Evolutionary conservation across 2,888 invertebrate genomes (phyloP).

Genomic region (Agrochola circellaris): DNA sequence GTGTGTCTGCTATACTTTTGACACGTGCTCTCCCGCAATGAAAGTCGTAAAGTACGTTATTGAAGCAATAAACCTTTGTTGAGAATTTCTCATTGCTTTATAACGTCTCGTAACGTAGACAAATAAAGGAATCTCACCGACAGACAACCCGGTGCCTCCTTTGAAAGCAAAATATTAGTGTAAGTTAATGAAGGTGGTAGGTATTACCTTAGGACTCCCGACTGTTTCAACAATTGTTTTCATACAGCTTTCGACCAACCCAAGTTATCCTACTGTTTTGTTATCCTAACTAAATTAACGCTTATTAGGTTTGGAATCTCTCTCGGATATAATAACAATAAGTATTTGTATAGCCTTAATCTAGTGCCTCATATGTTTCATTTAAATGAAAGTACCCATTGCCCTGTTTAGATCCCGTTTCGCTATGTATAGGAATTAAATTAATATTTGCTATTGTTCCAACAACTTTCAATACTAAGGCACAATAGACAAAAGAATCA

Average conservation of each 20-base stretch:
- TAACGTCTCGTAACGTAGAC: conserved; percentile 76
- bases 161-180: conserved; percentile 74
- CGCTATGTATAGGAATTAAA: conserved; percentile 36
- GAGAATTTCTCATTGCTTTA: conserved; percentile 84
- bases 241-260: conserved; percentile 53
- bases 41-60: conserved; percentile 85
- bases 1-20: conserved; percentile 76
- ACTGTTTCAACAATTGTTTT: conserved; percentile 64
- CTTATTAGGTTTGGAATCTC: conserved; percentile 51
- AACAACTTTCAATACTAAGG: conserved; percentile 57
- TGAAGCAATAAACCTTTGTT: conserved; percentile 86
- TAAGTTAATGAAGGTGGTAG: conserved; percentile 72
- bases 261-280: conserved; percentile 53
- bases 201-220: conserved; percentile 68
- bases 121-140: conserved; percentile 75
- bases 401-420: neutral
- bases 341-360: conserved; percentile 24
- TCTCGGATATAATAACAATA: conserved; percentile 43
- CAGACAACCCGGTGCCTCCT: conserved; percentile 67
- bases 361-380: neutral
- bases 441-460: conserved; percentile 53
- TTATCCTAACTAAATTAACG: conserved; percentile 53
- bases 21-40: conserved; percentile 82
- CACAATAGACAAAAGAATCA: conserved; percentile 79
- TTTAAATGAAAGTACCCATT: conserved; percentile 9